Base-by-base conservation (phyloP, 1,140 invertebrate species). In the Brachionus sp. region DNA sequence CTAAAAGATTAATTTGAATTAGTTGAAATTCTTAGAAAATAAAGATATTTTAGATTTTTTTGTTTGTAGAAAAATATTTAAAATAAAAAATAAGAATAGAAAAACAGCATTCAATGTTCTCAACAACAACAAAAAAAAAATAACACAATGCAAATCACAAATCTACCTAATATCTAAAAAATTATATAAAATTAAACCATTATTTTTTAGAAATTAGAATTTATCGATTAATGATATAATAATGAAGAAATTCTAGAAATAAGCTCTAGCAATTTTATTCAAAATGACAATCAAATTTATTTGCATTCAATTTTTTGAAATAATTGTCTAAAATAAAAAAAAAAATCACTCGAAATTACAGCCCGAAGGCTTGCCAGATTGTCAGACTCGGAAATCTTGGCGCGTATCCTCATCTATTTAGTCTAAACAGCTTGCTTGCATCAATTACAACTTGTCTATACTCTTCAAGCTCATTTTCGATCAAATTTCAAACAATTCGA, bases 221-320 rank as follows among this genome's bases (percentile, higher is more conserved):
- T 37, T 66, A 66, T 66, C 64, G 64, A 66, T 66, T 66, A 33
- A 33, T 66, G 64, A 66, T 33, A 66, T 33, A 66, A 66, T 66
- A 57, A 3, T 29, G 3, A 57, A 57, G 50, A 57, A 57, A 57
- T 57, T 16, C 50, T 57, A 57, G 50, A 57, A 57, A 57, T 57
- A 57, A 57, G 50, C n/a, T 3, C 19, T 19, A 57, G 50, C 9
- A 57, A 57, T 57, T 57, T 57, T 19, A 57, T 57, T 57, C 50
- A 57, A 57, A 57, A 57, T 57, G 50, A 57, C 50, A 57, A 57
- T 57, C 50, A 57, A 57, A 57, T 57, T 57, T 57, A 25, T 57
- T 57, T 57, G 50, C 50, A 57, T 57, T 57, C 50, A 57, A 57
- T 25, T 57, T 57, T 29, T 57, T 57, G 19, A 57, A 57, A 57